Base-by-base conservation (phyloP, 2,888 invertebrate genomes). In the Lamproptera curius region DNA sequence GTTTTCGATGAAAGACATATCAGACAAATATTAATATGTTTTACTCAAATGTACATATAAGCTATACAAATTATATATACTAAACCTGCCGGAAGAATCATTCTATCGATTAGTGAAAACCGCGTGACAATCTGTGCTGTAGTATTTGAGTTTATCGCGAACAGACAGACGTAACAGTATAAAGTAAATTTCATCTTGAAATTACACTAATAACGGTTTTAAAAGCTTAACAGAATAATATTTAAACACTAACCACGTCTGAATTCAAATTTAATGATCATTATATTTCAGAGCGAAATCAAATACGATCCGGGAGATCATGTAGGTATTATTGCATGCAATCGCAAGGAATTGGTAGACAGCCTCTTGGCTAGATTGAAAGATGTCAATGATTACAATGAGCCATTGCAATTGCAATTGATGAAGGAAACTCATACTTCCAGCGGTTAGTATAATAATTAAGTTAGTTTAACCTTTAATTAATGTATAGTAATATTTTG, bases 271-370 rank as follows among this genome's bases (percentile, higher is more conserved):
- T n/a, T 23, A 23, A 23, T 23, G n/a, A 17, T n/a, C 3, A 16
- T 28, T 10, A 16, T 39, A 55, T 68, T 67, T 23, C 61, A 89
- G 88, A 73, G 70, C 61, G 90, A 90, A 62, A 80, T 94, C 15
- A 77, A 88, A 17, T 97, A 97, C 64, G 91, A 92, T 48, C 97
- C 97, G 0, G 98, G 98, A 0, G 98, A 98, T 76, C 98, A 98
- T 72, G 92, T 98, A 23, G 97, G 97, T 8, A 94, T 98, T 47
- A 93, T 95, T 66, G 94, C 97, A 0, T 92, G 93, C 57, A 98
- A 98, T 77, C 89, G 92, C 41, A 82, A 87, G 6, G 93, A 94
- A 51, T 71, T 97, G 28, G 97, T 98, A 0, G 92, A 95, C 42
- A 93, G 91, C 26, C 90, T 98, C 48, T 72, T 97, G 33, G 79